phyloP scores from a whole-genome alignment of 2,113 vertebrate species.

The Cygnus atratus region DNA sequence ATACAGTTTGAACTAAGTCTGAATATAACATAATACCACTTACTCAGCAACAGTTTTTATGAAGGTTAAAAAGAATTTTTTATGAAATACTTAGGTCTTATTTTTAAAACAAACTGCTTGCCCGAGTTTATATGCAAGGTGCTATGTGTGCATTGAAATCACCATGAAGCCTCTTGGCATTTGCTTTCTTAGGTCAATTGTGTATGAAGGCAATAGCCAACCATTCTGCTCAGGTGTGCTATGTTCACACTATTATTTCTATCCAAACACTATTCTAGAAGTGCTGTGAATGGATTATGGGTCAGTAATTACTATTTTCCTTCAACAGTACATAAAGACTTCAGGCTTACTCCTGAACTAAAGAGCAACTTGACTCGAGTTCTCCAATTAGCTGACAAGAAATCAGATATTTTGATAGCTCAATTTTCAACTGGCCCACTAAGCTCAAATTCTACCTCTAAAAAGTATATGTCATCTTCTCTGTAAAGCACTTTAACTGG shows the following conservation, averaged over 20 bases:
- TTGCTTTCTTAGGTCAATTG: background rate
- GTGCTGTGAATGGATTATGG: background rate
- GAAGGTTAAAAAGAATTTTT: no score
- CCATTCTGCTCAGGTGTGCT: background rate
- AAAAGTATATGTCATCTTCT: background rate
- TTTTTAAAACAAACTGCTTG: background rate
- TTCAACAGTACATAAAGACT: background rate
- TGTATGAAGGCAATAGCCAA: rapidly evolving
- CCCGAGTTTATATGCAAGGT: background rate
- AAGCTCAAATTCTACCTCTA: background rate
- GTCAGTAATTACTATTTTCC: background rate
- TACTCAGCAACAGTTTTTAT: background rate
- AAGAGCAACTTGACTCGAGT: background rate
- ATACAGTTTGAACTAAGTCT: background rate
- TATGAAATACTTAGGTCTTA: background rate
- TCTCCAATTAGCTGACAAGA: background rate
- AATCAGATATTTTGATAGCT: background rate
- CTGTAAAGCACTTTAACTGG: background rate
- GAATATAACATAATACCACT: background rate
- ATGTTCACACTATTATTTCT: background rate
- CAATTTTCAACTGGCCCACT: background rate
- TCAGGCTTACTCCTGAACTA: background rate
- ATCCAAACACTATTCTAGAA: background rate
- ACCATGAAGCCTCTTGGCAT: background rate
- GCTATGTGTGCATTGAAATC: background rate